Conservation (phyloP, 2,797 vertebrate genomes). For the Ctenosaura bakeri region DNA sequence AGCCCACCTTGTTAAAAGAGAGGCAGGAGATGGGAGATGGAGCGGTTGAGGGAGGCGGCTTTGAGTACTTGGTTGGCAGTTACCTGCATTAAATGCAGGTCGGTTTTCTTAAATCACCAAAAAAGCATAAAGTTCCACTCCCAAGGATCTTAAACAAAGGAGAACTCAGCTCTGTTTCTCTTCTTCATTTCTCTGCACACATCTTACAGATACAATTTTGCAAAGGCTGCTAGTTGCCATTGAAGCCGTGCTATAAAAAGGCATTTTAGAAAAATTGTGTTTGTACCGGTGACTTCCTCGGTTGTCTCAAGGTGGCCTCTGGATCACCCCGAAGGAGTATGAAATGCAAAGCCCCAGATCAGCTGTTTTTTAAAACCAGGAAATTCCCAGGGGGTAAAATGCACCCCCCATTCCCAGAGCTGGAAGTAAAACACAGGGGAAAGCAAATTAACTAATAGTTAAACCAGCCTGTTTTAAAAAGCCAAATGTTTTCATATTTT, state of each 20-base stretch:
- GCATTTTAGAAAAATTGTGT: background rate
- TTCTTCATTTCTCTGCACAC: background rate
- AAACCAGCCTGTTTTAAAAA: background rate
- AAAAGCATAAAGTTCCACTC: background rate
- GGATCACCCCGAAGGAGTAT: too few species aligned
- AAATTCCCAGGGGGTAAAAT: background rate
- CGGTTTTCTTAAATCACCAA: background rate
- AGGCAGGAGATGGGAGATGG: background rate
- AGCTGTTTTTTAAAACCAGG: background rate
- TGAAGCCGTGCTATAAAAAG: background rate
- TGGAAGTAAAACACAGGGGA: background rate
- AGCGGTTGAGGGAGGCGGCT: too few species aligned
- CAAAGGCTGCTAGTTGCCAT: background rate
- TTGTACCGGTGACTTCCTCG: too few species aligned
- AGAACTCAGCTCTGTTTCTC: background rate
- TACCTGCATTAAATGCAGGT: background rate
- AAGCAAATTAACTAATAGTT: background rate
- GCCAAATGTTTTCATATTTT: background rate
- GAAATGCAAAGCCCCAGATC: too few species aligned
- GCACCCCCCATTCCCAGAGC: too few species aligned
- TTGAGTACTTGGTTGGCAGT: background rate
- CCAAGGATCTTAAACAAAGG: too few species aligned
- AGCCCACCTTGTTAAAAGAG: conserved; percentile 7
- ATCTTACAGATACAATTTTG: background rate
- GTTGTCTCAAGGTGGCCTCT: background rate